Base-by-base conservation (phyloP, 2,797 vertebrate genomes). In the Eulemur coronatus region DNA sequence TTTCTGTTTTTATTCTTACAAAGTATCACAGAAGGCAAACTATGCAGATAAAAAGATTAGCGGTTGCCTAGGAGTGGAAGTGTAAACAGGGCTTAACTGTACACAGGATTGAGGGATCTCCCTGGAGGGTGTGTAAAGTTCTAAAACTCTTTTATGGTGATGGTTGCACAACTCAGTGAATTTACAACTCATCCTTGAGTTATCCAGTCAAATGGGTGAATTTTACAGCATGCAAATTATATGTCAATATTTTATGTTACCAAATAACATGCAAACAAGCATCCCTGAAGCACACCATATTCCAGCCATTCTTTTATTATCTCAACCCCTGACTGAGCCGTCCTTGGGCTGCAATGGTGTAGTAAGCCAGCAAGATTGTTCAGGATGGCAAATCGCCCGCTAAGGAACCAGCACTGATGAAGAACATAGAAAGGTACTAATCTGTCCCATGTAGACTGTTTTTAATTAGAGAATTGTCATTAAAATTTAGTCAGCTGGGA, bases 211-310 rank as follows among this genome's bases (percentile, higher is more conserved):
- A 52, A 69, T 18, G 35, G 38, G n/a, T 4, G 30, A n/a, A 26
- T 46, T 50, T 55, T n/a, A 80, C 0, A 18, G 50, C 18, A 35
- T n/a, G 26, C 11, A 95, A 90, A 57, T 65, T 41, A 72, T 4
- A 73, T 11, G 63, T 28, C 14, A 4, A 20, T 61, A 72, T 63
- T 84, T 76, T 50, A 75, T 46, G 82, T 89, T 57, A 90, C 22
- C 43, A 41, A 94, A 73, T 38, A 20, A 86, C n/a, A 41, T 1
- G 9, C 78, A 89, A 79, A 69, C 2, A 4, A 63, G 90, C 33
- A n/a, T 3, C 55, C 18, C 13, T 7, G 8, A n/a, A 7, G 69
- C 14, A 28, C 17, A 8, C n/a, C 17, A 0, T 4, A 41, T 10
- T 70, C 61, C 84, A 33, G 17, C 50, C 67, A 5, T n/a, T 28